phyloP scores from a whole-genome alignment of 2,888 invertebrate genomes.

The Tachina fera region DNA sequence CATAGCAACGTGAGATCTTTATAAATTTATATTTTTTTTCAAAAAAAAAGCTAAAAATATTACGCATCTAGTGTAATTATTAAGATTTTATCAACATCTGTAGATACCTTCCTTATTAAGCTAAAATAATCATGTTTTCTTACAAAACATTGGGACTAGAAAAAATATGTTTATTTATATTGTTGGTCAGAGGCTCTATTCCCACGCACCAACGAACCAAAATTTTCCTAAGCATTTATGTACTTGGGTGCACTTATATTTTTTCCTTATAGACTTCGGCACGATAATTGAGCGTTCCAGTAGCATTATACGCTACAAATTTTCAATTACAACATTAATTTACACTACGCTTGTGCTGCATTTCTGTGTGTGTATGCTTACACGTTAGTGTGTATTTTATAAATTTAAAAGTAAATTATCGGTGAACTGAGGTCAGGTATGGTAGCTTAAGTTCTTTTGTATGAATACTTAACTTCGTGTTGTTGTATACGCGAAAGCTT shows the following conservation, averaged over 20 bases:
- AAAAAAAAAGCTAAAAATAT: not conserved
- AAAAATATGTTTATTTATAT: not conserved
- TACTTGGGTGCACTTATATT: not conserved
- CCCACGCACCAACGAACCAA: slow-evolving; percentile 34
- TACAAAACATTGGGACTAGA: not conserved
- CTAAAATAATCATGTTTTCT: slow-evolving; percentile 4
- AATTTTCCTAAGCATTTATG: not conserved
- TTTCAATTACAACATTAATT: slow-evolving; percentile 23
- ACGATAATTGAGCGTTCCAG: not conserved
- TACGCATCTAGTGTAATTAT: not conserved
- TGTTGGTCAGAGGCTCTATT: slow-evolving; percentile 28
- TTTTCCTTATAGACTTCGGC: not conserved
- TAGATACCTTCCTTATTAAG: slow-evolving; percentile 37
- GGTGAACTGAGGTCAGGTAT: slow-evolving; percentile 28
- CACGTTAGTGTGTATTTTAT: slow-evolving; percentile 9
- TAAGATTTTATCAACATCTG: not conserved
- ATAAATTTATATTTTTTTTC: too few species aligned
- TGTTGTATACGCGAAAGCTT: slow-evolving; percentile 37
- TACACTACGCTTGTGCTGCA: slow-evolving; percentile 9
- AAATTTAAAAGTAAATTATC: slow-evolving; percentile 13
- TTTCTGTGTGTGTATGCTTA: not conserved
- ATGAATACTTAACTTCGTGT: slow-evolving; percentile 17
- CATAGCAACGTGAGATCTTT: too few species aligned
- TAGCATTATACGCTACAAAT: slow-evolving; percentile 4
- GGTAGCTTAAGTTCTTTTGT: slow-evolving; percentile 1